Base-by-base conservation (phyloP, 2,797 vertebrate genomes). In the Pangasius krempfi region DNA sequence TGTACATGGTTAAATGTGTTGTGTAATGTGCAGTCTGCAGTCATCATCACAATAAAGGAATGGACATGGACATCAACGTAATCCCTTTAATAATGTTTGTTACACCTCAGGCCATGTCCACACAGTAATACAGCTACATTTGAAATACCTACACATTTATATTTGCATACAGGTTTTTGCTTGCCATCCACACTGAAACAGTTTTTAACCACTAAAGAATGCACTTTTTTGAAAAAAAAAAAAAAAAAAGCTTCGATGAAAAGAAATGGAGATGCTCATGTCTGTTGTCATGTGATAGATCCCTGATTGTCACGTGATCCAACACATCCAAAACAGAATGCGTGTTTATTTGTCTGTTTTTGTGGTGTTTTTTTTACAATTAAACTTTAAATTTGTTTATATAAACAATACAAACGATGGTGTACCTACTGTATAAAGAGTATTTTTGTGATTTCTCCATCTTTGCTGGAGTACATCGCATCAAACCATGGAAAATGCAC, bases 1-100 rank as follows among this genome's bases (percentile, higher is more conserved):
- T 85, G 80, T 47, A 66, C 37, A 70, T 56, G 64, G 13, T 79
- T 80, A 37, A 86, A 72, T 30, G 80, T 88, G 33, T 44, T 12
- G 52, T 85, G 37, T 62, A 60, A 80, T 33, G 47, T 82, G 50
- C 13, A 60, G 44, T 64, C 25, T 47, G 22, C 54, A 30, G 30
- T 6, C 58, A 84, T 83, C 56, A 16, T 75, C 27, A 81, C 20
- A 62, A 50, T 37, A 88, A 73, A 75, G 22, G 44, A 66, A 60
- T 20, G 25, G 2, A 50, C 52, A 16, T 5, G 1, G 40, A 72
- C 2, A 40, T 22, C 5, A 22, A 79, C n/a, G 33, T 20, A 80
- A 54, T 58, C 6, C 7, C 84, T 80, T 86, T 80, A 70, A 33
- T 37, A 80, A 80, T 33, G 27, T 72, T 82, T 27, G 12, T 60